Evolutionary conservation across 2,113 vertebrate species (phyloP), one percentile per base, ranked within the genome.

Genomic region (Vanacampus margaritifer): DNA sequence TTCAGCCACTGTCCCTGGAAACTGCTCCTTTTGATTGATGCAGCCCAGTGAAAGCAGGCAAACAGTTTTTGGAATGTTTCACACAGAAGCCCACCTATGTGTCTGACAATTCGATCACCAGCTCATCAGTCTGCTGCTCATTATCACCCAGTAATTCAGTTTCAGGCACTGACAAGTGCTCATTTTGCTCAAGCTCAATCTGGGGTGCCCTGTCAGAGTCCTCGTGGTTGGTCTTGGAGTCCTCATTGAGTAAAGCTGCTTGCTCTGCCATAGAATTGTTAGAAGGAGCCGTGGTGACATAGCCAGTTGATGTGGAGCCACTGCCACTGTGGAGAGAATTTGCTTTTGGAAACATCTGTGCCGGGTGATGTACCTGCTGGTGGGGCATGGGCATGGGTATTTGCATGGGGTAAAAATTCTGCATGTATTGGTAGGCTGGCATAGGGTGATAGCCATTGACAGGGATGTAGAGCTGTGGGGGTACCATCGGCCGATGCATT

Each of bases 391-490:
- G 93, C 93, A 98, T 91, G 14, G 95, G 94, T 70, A 98, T 96
- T 80, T 99, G 97, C 84, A 98, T 95, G 0, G 96, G 94, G 82
- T 96, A 99, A 90, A 98, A 99, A 93, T 96, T 97, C 80, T 95
- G 95, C 85, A 97, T 87, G 79, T 98, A 98, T 6, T 95, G 94
- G 1, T 95, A 95, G 11, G 95, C 93, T 0, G 94, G 94, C 91
- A 98, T 93, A 0, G 95, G 94, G 83, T 98, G 96, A 73, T 98
- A 98, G 57, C 96, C 96, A 0, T 98, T 98, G 64, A 99, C 94
- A 0, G 96, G 96, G 84, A 99, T 98, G 86, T 98, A 99, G 64
- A 98, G 93, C 84, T 98, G 97, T 0, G 93, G 94, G 0, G 97
- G 94, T 17, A 95, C 94, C 92, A 97, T 92, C 0, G 93, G 93